phyloP scores from a whole-genome alignment of 2,113 vertebrate species.

The Clupea harengus region DNA sequence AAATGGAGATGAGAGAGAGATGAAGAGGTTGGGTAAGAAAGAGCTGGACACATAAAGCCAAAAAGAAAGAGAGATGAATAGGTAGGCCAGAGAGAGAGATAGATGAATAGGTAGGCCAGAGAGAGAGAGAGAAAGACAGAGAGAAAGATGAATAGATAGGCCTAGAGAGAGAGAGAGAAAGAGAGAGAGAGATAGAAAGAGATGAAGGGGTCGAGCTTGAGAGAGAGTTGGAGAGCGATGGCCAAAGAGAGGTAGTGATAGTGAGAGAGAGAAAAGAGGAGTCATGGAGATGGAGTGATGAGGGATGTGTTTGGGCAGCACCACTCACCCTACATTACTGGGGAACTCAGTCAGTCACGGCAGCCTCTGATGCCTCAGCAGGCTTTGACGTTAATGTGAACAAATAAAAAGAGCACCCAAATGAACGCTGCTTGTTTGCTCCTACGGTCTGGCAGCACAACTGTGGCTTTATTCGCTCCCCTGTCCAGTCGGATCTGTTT shows the following conservation, averaged over 20 bases:
- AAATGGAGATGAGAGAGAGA: background rate
- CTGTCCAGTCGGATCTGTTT: background rate
- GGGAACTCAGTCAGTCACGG: background rate
- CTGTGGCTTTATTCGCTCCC: background rate
- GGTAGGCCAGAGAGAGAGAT: no score
- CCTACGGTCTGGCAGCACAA: background rate
- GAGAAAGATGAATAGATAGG: constrained; percentile 28
- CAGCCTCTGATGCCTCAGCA: background rate
- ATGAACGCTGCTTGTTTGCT: background rate
- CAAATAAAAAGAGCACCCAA: background rate
- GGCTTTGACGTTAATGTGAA: constrained; percentile 1
- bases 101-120: no score
- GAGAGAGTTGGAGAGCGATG: background rate
- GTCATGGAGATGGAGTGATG: constrained; percentile 9
- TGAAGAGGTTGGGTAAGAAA: background rate
- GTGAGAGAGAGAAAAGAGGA: constrained; percentile 30
- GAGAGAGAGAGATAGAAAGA: background rate
- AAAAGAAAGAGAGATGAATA: no score
- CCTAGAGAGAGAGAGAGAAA: constrained; percentile 28
- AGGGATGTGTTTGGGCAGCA: background rate
- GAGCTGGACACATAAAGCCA: background rate
- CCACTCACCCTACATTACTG: background rate
- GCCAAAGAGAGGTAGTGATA: background rate
- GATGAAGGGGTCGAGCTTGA: background rate
- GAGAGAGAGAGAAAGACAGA: constrained; percentile 36